Percentiles rank a stretch among this genome's conserved stretches.
Evolutionary conservation across 1,140 invertebrate species (phyloP).

Genomic region (Calliphora vicina): DNA sequence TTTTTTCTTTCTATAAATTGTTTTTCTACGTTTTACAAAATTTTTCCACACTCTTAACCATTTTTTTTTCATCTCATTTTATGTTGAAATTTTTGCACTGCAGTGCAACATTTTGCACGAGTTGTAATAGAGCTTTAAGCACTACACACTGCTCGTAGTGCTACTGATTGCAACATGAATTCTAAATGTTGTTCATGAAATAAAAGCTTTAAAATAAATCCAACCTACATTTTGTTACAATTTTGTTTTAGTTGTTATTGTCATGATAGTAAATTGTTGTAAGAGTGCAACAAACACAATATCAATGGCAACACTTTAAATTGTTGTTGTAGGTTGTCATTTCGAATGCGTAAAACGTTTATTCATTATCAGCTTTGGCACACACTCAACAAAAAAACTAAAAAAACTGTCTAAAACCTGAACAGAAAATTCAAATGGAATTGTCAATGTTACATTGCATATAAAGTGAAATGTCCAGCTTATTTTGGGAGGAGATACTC

Average conservation of each 20-base stretch:
- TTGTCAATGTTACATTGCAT: too few species aligned
- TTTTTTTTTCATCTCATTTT: background rate
- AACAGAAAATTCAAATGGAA: too few species aligned
- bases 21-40: background rate
- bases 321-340: background rate
- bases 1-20: background rate
- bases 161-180: background rate
- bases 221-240: background rate
- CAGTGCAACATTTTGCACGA: background rate
- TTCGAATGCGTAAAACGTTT: constrained; percentile 1
- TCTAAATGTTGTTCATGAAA: background rate
- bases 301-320: background rate
- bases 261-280: background rate
- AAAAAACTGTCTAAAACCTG: too few species aligned
- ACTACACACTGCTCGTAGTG: background rate
- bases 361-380: constrained; percentile 11
- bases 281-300: background rate
- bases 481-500: too few species aligned
- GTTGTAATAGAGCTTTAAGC: background rate
- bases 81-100: background rate
- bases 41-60: constrained; percentile 3
- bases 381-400: background rate
- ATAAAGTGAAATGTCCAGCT: too few species aligned
- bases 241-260: background rate
- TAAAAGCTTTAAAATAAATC: background rate